A percentile compares a stretch with the other conserved stretches of the same genome.
These are phyloP conservation scores for Aphidoletes aphidimyza DNA, from an alignment of 2,888 invertebrate species.

Conservation along the genomic window DNA sequence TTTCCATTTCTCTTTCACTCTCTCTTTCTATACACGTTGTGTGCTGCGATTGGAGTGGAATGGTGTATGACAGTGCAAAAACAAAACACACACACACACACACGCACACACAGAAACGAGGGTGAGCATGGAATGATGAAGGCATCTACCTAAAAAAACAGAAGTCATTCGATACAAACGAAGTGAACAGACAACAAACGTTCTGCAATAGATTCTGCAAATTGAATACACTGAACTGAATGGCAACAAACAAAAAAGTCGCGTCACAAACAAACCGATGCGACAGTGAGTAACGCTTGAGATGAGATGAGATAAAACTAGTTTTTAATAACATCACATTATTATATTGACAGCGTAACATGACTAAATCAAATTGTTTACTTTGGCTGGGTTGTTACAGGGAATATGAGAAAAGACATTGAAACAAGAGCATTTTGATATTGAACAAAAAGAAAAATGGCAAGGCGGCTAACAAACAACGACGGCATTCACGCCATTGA, in stretches of 20 bases:
- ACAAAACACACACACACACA: no score
- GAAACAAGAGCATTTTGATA: background rate
- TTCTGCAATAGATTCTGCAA: no score
- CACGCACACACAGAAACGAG: no score
- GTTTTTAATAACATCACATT: conserved; percentile 51
- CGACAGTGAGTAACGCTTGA: background rate
- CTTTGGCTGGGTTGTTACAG: background rate
- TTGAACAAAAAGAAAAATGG: background rate
- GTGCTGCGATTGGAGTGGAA: background rate
- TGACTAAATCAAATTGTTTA: conserved; percentile 3
- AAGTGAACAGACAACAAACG: no score
- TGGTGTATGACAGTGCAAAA: conserved; percentile 15
- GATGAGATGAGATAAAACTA: conserved; percentile 14
- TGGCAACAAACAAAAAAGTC: background rate
- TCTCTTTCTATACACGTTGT: background rate
- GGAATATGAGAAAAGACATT: background rate
- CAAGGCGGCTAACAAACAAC: background rate
- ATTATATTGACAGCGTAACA: conserved; percentile 49
- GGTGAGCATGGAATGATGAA: background rate
- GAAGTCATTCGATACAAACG: conserved; percentile 19
- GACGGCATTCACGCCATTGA: background rate
- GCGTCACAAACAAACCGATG: background rate
- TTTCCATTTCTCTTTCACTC: background rate
- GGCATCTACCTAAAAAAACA: background rate
- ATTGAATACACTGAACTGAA: background rate